Base-by-base conservation (phyloP, 2,797 vertebrate species). In the Setipinna tenuifilis region DNA sequence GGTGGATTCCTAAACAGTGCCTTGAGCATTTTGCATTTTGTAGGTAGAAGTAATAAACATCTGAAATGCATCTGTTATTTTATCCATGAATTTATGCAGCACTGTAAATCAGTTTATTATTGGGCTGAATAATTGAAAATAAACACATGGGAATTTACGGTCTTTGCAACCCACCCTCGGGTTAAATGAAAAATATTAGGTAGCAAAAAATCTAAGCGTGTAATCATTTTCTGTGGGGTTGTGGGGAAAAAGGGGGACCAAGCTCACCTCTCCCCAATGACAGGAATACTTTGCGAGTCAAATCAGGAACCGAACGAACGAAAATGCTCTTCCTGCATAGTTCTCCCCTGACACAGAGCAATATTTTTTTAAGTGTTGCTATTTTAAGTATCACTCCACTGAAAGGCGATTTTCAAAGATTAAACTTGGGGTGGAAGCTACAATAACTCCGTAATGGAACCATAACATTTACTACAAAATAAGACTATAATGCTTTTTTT, bases 1-100 rank as follows among this genome's bases (percentile, higher is more conserved):
- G 92, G 93, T 94, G 92, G 94, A 93, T 92, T 94, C 94, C 92
- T 93, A 92, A 93, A 93, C 93, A 91, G 91, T 84, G 88, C 88
- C 90, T 25, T 92, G 90, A 91, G 90, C 91, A 91, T 94, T 92
- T 93, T 91, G 89, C 89, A 92, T 93, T 94, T 93, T 92, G 91
- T 88, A 91, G 90, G 91, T 88, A 83, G 91, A 92, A 85, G 71
- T n/a, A 84, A 88, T 89, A 90, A 83, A 89, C 59, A 84, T 85
- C 88, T 88, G 92, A 90, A 89, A 82, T 90, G 91, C 90, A 92
- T 90, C 91, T 91, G 91, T 92, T 90, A 90, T 41, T 75, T 75
- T 88, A 93, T 93, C 90, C 90, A 80, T 91, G 90, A 93, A 94
- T 91, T 91, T 87, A 88, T 78, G 71, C 44, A 10, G 31, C 19